phyloP scores from a whole-genome alignment of 2,113 vertebrate species.

The Trinectes maculatus region DNA sequence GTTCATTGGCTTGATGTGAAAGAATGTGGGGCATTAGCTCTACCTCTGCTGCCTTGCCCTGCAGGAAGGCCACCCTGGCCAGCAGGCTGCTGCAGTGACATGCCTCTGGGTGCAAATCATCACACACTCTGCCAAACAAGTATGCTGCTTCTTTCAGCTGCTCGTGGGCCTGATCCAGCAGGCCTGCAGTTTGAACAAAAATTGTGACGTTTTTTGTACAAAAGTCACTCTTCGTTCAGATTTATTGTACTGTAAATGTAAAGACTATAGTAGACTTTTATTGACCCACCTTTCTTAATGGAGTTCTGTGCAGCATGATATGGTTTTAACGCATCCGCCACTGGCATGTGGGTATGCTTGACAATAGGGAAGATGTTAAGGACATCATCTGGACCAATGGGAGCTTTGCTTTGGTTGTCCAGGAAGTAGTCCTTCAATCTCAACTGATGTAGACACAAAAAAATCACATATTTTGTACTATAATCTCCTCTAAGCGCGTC shows the following conservation, averaged over 20 bases:
- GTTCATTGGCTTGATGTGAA: not conserved
- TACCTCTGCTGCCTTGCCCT: conserved; percentile 79
- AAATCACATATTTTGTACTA: not conserved
- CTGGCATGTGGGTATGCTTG: conserved; percentile 80
- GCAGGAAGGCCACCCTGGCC: conserved; percentile 80
- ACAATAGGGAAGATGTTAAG: conserved; percentile 85
- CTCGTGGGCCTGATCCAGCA: conserved; percentile 81
- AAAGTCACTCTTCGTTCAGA: not conserved
- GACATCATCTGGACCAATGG: conserved; percentile 84
- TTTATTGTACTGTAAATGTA: not conserved
- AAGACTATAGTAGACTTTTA: not conserved
- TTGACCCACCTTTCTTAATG: conserved; percentile 80
- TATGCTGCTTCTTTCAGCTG: conserved; percentile 82
- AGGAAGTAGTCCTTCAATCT: conserved; percentile 83
- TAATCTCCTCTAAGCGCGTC: no score
- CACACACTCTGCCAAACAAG: conserved; percentile 81
- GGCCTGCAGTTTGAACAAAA: conserved; percentile 64
- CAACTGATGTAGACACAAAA: conserved; percentile 70
- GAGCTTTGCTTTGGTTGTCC: conserved; percentile 83
- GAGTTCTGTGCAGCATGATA: conserved; percentile 72
- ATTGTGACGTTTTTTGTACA: not conserved
- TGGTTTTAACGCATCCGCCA: conserved; percentile 73
- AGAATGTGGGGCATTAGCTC: not conserved
- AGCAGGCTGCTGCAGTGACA: conserved; percentile 80
- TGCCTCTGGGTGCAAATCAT: conserved; percentile 82